Evolutionary conservation across 92 coral and sea anemone species (phyloP), one percentile per base, ranked within the genome.

Genomic region (Chrysogorgia sp.): DNA sequence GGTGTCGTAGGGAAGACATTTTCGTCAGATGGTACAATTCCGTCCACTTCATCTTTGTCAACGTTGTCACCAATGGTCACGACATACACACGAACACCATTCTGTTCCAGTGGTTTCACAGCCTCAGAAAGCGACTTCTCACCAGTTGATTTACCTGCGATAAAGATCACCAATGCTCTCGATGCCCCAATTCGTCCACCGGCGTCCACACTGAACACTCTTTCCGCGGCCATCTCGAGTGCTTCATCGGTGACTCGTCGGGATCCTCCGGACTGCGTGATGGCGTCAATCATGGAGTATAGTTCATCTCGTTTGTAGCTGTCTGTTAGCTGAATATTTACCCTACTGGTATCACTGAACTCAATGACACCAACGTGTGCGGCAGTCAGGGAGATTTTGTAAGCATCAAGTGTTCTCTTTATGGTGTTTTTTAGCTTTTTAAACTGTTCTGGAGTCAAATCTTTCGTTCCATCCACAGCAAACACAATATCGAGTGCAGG

Each of bases 391-490:
- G 96, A 90, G 63, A 92, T 72, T 22, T 34, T 20, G 79, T 72
- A 92, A 29, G 82, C 57, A 63, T 91, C 90, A 20, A 88, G 75
- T 75, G 86, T 77, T 3, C 72, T 81, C 60, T 86, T 86, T 14
- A 91, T 72, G 19, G 82, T 77, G 34, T 86, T 87, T 65, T 86
- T 88, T 83, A 91, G 81, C 43, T 81, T 69, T 3, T 71, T 34
- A 40, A 88, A 91, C 56, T 71, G 85, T 0, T 74, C 80, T 43
- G 69, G 63, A 10, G 90, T 30, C 19, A 91, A 71, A 20, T 77
- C 86, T 62, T 89, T 82, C 3, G 97, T 90, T 0, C 92, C 87
- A 74, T 92, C 97, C 67, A 93, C 75, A 10, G 93, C 96, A 79
- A 93, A 91, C 14, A 86, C 81, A 56, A 93, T 75, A 77, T 93